Base-by-base conservation (phyloP, 2,888 invertebrate genomes). In the Polymixis flavicincta region DNA sequence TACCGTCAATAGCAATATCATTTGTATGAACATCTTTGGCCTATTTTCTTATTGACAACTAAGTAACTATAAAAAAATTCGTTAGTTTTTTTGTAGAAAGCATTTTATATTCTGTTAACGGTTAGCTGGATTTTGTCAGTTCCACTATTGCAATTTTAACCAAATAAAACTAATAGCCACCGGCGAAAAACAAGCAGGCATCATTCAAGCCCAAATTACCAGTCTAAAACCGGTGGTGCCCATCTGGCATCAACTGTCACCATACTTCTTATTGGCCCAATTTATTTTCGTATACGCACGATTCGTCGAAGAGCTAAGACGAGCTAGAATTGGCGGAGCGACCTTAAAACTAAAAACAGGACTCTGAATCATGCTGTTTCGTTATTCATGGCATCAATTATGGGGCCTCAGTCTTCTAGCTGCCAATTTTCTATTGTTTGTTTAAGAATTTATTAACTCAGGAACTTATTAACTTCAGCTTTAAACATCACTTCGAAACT, bases 331-430 rank as follows among this genome's bases (percentile, higher is more conserved):
- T 78, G 87, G 71, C 84, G 37, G 61, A 71, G 45, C 76, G 88
- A 84, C 88, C 87, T 87, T 87, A 87, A 75, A 85, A 82, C 87
- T 87, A 88, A 87, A 76, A 87, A 78, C 79, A 85, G 80, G 82
- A 76, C 74, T 68, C 78, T 87, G 87, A 87, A 77, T 87, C 87
- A 87, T 70, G 65, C 63, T 45, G 77, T 66, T 73, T 83, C 82
- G 85, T 85, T 72, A 71, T 78, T 84, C 74, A 76, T 78, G 84
- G 74, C 65, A 72, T 63, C 76, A 74, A 79, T 86, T 80, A 77
- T 84, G 80, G 74, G 80, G 78, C 75, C 63, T 65, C 70, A 32
- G 37, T 69, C 54, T 67, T 69, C 70, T 17, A 65, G 76, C 76
- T 85, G 85, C 88, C 85, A 87, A 88, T 74, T 81, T 68, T 66